These are phyloP conservation scores for Rhynchotus rufescens DNA, from an alignment of 2,797 vertebrate species.

Conservation along the genomic window DNA sequence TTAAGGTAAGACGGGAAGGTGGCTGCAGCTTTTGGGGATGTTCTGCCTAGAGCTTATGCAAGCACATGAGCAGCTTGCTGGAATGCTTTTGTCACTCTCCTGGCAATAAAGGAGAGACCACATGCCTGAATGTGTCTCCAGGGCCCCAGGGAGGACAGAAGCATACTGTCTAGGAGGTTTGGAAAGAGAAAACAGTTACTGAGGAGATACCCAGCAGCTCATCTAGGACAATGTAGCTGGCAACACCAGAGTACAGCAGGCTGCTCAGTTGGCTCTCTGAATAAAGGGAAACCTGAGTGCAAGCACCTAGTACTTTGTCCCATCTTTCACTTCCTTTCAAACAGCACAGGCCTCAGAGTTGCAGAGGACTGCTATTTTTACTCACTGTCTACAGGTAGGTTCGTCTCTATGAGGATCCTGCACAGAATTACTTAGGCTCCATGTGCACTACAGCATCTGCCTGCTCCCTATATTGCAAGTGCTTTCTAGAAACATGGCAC, in stretches of 20 bases:
- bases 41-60: neutral
- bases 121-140: neutral
- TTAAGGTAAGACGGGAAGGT: slow-evolving; percentile 26
- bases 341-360: neutral
- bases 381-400: neutral
- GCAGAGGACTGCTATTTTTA: neutral
- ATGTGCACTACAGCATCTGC: neutral
- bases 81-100: neutral
- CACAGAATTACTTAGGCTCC: neutral
- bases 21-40: neutral
- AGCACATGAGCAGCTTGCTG: neutral
- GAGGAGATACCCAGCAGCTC: neutral
- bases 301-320: neutral
- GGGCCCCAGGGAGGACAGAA: neutral
- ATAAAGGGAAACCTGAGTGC: neutral
- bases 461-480: neutral
- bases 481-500: neutral
- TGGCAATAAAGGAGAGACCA: neutral
- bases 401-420: neutral
- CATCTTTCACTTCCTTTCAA: neutral
- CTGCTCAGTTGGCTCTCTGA: neutral
- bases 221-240: neutral
- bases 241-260: neutral
- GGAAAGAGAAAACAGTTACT: neutral
- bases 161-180: neutral